These are phyloP conservation scores for Cygnus olor DNA, from an alignment of 2,797 vertebrate genomes.

Conservation along the genomic window DNA sequence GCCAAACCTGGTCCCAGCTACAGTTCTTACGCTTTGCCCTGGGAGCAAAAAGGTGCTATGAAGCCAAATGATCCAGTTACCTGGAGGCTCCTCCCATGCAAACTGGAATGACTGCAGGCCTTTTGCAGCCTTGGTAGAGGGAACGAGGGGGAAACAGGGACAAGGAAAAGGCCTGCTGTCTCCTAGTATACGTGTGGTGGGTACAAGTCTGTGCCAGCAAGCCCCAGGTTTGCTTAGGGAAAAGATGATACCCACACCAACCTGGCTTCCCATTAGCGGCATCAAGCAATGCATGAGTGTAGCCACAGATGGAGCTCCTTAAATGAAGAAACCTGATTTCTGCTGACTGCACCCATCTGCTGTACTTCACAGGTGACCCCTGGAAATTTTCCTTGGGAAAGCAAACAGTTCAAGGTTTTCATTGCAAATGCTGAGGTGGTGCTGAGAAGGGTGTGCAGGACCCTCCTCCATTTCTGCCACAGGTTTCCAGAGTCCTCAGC, in stretches of 20 bases:
- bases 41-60: background rate
- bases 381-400: background rate
- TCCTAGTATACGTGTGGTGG: background rate
- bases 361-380: background rate
- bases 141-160: background rate
- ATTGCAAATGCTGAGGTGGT: accelerated
- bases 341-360: background rate
- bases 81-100: background rate
- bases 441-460: background rate
- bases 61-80: background rate
- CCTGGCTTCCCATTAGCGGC: background rate
- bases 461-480: background rate
- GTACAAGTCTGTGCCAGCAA: background rate
- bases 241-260: background rate
- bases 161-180: background rate
- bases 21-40: background rate
- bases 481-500: background rate
- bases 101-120: background rate
- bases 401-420: background rate
- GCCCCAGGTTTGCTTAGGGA: background rate
- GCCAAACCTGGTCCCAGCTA: constrained; percentile 16
- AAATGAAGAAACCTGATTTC: background rate
- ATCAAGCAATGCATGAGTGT: accelerated
- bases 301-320: background rate
- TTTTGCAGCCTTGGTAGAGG: background rate